Evolutionary conservation across 2,797 vertebrate species (phyloP).

Genomic region (Urocyon cinereoargenteus): DNA sequence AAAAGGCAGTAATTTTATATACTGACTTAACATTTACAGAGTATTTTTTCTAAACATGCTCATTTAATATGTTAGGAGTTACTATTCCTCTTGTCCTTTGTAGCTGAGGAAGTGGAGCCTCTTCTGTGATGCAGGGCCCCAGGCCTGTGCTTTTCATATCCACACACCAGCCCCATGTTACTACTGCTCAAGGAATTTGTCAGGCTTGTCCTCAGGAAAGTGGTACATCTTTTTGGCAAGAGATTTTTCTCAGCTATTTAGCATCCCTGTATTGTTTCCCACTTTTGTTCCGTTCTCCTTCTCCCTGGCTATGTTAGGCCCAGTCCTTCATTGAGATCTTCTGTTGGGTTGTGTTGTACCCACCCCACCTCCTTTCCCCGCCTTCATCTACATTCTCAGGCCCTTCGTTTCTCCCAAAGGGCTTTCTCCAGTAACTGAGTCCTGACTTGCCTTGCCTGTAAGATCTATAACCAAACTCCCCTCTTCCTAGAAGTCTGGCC

Average conservation of each 20-base stretch:
- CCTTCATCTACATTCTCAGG: neutral
- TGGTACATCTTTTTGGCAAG: neutral
- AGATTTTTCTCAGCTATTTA: neutral
- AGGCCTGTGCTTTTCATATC: neutral
- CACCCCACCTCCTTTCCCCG: accelerated
- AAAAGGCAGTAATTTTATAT: neutral
- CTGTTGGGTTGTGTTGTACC: neutral
- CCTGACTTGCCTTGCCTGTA: neutral
- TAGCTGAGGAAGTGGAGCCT: neutral
- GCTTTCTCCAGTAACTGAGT: neutral
- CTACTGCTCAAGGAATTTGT: neutral
- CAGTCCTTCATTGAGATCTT: neutral
- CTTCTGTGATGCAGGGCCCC: neutral
- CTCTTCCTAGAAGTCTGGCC: neutral
- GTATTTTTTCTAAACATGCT: neutral
- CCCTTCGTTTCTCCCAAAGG: neutral
- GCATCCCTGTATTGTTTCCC: neutral
- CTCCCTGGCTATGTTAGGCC: neutral
- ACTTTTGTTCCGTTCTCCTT: neutral
- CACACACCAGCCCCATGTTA: accelerated
- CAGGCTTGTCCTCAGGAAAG: neutral
- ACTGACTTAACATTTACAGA: neutral
- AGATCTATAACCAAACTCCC: neutral
- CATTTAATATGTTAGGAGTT: neutral
- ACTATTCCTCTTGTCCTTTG: neutral